Percentiles rank a stretch among this genome's conserved stretches.
Evolutionary conservation across 2,888 invertebrate genomes (phyloP).

Genomic region (Andrena bicolor): DNA sequence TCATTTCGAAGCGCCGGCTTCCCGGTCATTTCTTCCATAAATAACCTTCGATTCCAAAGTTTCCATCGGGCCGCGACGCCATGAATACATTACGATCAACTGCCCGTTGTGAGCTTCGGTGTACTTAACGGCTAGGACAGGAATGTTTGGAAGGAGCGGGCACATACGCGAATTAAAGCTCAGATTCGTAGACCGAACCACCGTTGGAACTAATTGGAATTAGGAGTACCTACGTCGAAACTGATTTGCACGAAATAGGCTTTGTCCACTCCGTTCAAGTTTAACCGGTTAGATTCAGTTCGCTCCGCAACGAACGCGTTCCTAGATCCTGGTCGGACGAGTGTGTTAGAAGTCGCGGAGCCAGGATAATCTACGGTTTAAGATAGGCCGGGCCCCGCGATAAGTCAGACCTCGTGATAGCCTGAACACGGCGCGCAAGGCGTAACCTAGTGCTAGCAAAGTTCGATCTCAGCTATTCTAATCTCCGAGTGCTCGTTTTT

Average conservation of each 20-base stretch:
- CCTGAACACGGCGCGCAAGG: conserved; percentile 19
- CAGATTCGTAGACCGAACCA: too few species aligned
- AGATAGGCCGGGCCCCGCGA: conserved; percentile 23
- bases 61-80: conserved; percentile 2
- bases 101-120: not conserved
- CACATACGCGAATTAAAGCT: too few species aligned
- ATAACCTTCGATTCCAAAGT: conserved; percentile 39
- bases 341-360: conserved; percentile 39
- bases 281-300: conserved; percentile 54
- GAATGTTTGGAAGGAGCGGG: too few species aligned
- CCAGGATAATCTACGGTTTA: conserved; percentile 49
- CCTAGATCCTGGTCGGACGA: conserved; percentile 51
- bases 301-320: conserved; percentile 43
- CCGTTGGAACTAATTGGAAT: too few species aligned
- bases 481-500: not conserved
- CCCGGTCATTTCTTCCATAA: conserved; percentile 42
- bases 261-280: conserved; percentile 36
- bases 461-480: not conserved
- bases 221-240: too few species aligned
- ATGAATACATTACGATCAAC: not conserved
- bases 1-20: conserved; percentile 15
- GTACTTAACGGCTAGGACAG: too few species aligned
- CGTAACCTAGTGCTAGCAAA: conserved; percentile 16
- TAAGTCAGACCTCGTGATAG: conserved; percentile 43
- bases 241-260: conserved; percentile 13